A percentile compares a stretch with the other conserved stretches of the same genome.
These are phyloP conservation scores for Rallus limicola DNA, from an alignment of 2,113 vertebrate species.

Conservation along the genomic window DNA sequence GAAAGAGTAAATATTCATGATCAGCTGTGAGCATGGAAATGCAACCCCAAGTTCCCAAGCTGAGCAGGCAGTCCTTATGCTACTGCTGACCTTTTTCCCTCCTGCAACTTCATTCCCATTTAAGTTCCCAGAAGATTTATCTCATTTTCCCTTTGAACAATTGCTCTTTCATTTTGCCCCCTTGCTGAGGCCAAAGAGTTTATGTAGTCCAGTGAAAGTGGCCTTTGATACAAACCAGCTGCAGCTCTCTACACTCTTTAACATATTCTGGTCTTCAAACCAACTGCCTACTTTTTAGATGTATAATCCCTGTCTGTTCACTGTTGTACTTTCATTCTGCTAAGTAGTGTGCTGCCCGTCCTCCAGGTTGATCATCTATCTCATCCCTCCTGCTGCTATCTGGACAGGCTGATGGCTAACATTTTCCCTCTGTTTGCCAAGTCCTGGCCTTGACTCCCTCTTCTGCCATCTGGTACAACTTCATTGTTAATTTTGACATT, in stretches of 20 bases:
- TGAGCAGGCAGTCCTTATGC: background rate
- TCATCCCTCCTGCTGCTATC: slow-evolving; percentile 42
- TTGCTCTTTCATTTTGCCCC: background rate
- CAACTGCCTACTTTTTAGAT: background rate
- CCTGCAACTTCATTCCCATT: background rate
- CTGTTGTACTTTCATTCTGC: background rate
- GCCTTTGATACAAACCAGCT: background rate
- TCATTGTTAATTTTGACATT: slow-evolving; percentile 15
- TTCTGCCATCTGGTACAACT: slow-evolving; percentile 62
- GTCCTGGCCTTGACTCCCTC: slow-evolving; percentile 19
- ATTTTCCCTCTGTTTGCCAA: slow-evolving; percentile 35
- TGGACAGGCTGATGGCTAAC: slow-evolving; percentile 46
- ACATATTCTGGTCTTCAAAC: background rate
- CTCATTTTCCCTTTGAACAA: background rate
- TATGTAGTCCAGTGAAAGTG: background rate
- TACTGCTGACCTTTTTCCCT: background rate
- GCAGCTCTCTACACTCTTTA: background rate
- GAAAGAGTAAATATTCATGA: background rate
- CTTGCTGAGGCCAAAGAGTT: background rate
- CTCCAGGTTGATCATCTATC: slow-evolving; percentile 40
- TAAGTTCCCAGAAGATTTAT: background rate
- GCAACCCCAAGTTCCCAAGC: background rate
- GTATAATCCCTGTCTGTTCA: background rate
- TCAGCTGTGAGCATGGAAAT: background rate
- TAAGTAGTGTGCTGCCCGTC: background rate